Percentiles rank a stretch among this genome's conserved stretches.
phyloP scores from a whole-genome alignment of 1,140 invertebrate genomes.

The Diachasma alloeum region DNA sequence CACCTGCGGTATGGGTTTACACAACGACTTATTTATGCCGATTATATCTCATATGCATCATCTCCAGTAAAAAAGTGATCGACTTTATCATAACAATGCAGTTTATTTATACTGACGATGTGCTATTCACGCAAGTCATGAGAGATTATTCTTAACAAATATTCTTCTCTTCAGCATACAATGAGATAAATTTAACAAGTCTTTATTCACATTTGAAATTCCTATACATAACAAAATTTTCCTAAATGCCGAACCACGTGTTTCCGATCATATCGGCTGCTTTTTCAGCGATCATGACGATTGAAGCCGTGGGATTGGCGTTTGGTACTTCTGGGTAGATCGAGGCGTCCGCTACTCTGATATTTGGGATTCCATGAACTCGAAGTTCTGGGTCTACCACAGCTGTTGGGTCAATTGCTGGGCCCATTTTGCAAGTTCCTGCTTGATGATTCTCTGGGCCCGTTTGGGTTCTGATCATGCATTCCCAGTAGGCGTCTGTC shows the following conservation, averaged over 20 bases:
- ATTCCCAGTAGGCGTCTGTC: constrained; percentile 67
- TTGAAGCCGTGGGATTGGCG: constrained; percentile 63
- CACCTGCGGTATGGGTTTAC: not conserved
- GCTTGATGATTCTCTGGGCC: constrained; percentile 65
- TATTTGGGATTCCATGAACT: constrained; percentile 60
- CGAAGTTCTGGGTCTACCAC: constrained; percentile 66
- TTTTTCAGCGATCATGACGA: constrained; percentile 69
- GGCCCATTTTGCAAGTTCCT: constrained; percentile 68
- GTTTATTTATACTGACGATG: not conserved
- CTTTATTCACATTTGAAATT: not conserved
- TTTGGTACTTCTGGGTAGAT: constrained; percentile 68
- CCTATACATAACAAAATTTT: constrained; percentile 15
- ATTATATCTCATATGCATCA: not conserved
- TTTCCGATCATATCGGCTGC: constrained; percentile 64
- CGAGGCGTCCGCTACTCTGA: constrained; percentile 68
- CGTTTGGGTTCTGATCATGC: constrained; percentile 55
- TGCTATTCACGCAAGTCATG: too few relatives aligned
- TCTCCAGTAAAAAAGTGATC: not conserved
- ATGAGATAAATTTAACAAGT: not conserved
- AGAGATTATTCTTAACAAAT: too few relatives aligned
- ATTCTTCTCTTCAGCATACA: too few relatives aligned
- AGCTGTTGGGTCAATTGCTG: constrained; percentile 47
- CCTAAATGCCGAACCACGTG: constrained; percentile 44
- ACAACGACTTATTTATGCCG: not conserved
- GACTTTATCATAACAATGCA: not conserved